Conservation (phyloP, 2,888 invertebrate species). For the Melieria omissa region DNA sequence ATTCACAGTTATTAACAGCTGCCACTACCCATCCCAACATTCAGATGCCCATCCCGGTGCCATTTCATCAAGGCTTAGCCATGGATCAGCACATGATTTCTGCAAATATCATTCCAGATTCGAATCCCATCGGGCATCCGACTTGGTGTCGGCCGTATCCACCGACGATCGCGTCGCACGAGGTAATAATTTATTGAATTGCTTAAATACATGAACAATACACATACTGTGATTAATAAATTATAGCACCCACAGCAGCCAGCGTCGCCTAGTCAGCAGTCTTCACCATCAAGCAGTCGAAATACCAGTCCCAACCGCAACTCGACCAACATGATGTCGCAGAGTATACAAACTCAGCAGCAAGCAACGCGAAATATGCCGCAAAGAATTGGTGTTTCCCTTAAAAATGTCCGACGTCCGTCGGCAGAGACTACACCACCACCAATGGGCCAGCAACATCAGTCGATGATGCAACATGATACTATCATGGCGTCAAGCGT, state of each 20-base stretch:
- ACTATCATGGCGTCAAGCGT: constrained; percentile 55
- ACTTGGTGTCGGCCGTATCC: constrained; percentile 60
- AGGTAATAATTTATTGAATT: background rate
- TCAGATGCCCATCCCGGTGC: constrained; percentile 60
- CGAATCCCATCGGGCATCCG: constrained; percentile 55
- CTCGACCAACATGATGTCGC: constrained; percentile 45
- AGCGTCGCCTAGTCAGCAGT: constrained; percentile 77
- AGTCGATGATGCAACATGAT: constrained; percentile 51
- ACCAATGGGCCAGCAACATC: constrained; percentile 49
- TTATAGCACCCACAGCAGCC: constrained; percentile 69
- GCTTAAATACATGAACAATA: constrained; percentile 9
- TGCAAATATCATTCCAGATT: constrained; percentile 65
- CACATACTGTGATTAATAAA: constrained; percentile 13
- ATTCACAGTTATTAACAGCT: constrained; percentile 43
- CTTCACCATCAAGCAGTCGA: constrained; percentile 83
- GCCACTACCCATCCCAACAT: constrained; percentile 38
- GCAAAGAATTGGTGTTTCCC: constrained; percentile 54
- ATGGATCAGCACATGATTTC: constrained; percentile 64
- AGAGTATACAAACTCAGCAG: constrained; percentile 52
- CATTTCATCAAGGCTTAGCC: constrained; percentile 55
- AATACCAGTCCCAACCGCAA: constrained; percentile 74
- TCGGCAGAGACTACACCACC: constrained; percentile 65
- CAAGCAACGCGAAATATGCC: constrained; percentile 58
- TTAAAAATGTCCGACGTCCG: constrained; percentile 62
- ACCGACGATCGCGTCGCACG: constrained; percentile 47